A percentile compares a stretch with the other conserved stretches of the same genome.
These are phyloP conservation scores for Girardinus metallicus DNA, from an alignment of 2,797 vertebrate genomes.

Conservation along the genomic window DNA sequence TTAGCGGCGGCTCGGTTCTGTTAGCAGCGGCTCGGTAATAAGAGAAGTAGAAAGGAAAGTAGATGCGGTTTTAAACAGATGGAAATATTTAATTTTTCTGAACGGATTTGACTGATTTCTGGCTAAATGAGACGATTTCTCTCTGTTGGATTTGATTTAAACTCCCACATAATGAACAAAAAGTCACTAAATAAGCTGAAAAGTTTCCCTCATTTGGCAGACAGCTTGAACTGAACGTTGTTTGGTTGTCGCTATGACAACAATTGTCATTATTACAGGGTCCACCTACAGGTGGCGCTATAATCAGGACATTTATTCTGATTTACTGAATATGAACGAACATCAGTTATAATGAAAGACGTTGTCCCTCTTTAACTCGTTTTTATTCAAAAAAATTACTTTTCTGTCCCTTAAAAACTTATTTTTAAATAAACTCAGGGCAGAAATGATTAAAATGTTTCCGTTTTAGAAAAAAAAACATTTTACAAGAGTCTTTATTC, in stretches of 20 bases:
- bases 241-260: not conserved
- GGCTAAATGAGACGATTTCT: not conserved
- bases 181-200: too few species aligned
- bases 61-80: too few species aligned
- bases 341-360: too few species aligned
- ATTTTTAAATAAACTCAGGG: too few species aligned
- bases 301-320: not conserved
- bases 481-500: not conserved
- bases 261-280: not conserved
- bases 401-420: not conserved
- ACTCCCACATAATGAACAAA: not conserved
- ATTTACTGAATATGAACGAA: too few species aligned
- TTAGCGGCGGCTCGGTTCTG: too few species aligned
- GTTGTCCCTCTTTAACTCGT: not conserved
- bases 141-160: not conserved
- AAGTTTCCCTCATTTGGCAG: too few species aligned
- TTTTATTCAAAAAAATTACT: not conserved
- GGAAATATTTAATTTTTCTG: not conserved
- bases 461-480: too few species aligned
- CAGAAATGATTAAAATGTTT: too few species aligned
- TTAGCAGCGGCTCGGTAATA: too few species aligned
- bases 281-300: not conserved
- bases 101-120: not conserved
- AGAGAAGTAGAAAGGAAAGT: not conserved
- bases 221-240: not conserved